Conservation (phyloP, 2,797 vertebrate genomes). For the Eulemur coronatus region DNA sequence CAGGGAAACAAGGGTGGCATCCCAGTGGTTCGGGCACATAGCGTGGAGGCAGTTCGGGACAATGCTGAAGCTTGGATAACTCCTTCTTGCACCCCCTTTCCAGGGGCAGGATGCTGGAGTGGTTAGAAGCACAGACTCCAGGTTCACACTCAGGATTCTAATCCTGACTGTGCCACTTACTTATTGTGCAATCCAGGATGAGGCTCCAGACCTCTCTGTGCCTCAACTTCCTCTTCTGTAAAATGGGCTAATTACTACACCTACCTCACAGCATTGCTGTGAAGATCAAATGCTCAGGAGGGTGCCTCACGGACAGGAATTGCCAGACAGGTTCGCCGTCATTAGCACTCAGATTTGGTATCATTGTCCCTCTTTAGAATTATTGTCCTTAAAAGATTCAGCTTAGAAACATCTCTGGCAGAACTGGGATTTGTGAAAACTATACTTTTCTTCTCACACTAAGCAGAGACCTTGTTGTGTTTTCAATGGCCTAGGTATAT, state of each 20-base stretch:
- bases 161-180: neutral
- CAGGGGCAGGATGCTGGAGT: too few relatives aligned
- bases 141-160: neutral
- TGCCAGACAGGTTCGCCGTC: neutral
- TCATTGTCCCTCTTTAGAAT: neutral
- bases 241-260: neutral
- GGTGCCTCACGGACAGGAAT: accelerated
- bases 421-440: neutral
- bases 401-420: neutral
- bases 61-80: neutral
- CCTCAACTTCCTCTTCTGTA: neutral
- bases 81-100: neutral
- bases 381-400: neutral
- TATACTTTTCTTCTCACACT: neutral
- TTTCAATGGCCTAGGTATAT: neutral
- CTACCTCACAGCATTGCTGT: neutral
- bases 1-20: neutral
- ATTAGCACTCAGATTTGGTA: neutral
- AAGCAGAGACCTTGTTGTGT: neutral
- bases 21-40: accelerated
- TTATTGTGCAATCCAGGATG: neutral
- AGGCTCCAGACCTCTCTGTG: neutral
- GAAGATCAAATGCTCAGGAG: neutral
- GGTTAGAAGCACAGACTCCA: too few relatives aligned
- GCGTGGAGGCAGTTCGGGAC: neutral